Percentiles rank a stretch among this genome's conserved stretches.
phyloP scores from a whole-genome alignment of 2,888 invertebrate genomes.

The Malthinus seriepunctatus region DNA sequence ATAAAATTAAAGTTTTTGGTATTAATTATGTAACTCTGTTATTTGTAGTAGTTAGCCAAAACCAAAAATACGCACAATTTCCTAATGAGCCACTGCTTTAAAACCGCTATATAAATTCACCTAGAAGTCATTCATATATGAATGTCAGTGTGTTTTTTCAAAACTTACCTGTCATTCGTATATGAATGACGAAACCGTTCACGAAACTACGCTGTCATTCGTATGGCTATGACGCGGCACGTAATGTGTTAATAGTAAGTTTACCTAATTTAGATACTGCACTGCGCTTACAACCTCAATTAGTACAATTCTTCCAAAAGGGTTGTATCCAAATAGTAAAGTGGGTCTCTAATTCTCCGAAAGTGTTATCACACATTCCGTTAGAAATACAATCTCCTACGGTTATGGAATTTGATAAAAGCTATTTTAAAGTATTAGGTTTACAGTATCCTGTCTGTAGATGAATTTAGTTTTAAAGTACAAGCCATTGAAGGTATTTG shows the following conservation, averaged over 20 bases:
- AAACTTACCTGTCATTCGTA: neutral
- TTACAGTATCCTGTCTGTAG: too few relatives aligned
- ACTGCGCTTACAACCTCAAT: too few relatives aligned
- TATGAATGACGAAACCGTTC: neutral
- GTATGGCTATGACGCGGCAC: conserved; percentile 2
- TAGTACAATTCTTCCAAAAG: too few relatives aligned
- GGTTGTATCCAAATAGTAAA: too few relatives aligned
- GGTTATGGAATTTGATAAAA: too few relatives aligned
- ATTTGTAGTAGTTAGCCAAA: neutral
- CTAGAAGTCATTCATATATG: conserved; percentile 1
- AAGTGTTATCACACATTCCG: too few relatives aligned
- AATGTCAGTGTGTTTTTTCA: neutral
- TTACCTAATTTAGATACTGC: too few relatives aligned
- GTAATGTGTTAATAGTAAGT: conserved; percentile 9
- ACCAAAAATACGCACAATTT: neutral
- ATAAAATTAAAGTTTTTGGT: neutral
- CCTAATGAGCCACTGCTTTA: neutral
- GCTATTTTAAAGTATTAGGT: too few relatives aligned
- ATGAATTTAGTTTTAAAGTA: too few relatives aligned
- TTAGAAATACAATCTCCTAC: too few relatives aligned
- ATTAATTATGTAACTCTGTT: neutral
- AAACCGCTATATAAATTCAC: neutral
- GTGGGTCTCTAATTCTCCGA: too few relatives aligned
- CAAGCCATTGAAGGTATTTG: too few relatives aligned
- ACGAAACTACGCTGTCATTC: neutral